phyloP scores from a whole-genome alignment of 2,888 invertebrate species.

The Troglohyphantes excavatus region DNA sequence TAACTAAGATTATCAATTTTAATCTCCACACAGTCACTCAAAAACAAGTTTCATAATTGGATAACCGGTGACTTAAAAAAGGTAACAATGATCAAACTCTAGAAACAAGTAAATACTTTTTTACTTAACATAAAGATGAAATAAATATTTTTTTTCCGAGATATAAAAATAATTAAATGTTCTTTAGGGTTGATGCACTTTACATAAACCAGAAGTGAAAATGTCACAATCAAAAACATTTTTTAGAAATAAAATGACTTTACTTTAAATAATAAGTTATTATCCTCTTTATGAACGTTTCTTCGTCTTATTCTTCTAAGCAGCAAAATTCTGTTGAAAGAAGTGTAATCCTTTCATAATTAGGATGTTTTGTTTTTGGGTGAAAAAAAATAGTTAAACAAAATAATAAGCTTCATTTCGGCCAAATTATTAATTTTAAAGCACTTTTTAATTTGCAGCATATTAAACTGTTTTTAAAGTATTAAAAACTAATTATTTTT shows the following conservation, averaged over 20 bases:
- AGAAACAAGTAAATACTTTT: slow-evolving; percentile 40
- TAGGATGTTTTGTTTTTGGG: not conserved
- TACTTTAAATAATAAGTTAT: not conserved
- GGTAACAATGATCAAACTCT: slow-evolving; percentile 19
- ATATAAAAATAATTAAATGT: not conserved
- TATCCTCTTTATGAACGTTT: not conserved
- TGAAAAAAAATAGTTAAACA: not conserved
- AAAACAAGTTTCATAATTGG: slow-evolving; percentile 25
- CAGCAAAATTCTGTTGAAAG: not conserved
- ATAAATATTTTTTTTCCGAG: slow-evolving; percentile 21
- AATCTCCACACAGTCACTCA: not conserved
- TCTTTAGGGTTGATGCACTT: not conserved
- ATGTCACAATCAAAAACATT: not conserved
- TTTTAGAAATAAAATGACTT: not conserved
- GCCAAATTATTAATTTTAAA: not conserved
- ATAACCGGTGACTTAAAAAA: slow-evolving; percentile 19
- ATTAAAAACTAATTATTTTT: not conserved
- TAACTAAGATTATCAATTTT: slow-evolving; percentile 22
- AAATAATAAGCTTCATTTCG: not conserved
- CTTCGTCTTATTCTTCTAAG: not conserved
- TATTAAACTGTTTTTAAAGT: not conserved
- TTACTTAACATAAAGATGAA: slow-evolving; percentile 13
- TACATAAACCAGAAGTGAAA: slow-evolving; percentile 11
- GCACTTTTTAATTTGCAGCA: not conserved
- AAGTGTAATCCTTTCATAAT: not conserved